A percentile compares a stretch with the other conserved stretches of the same genome.
Conservation (phyloP, 2,113 vertebrate genomes). For the Xiphophorus hellerii region DNA sequence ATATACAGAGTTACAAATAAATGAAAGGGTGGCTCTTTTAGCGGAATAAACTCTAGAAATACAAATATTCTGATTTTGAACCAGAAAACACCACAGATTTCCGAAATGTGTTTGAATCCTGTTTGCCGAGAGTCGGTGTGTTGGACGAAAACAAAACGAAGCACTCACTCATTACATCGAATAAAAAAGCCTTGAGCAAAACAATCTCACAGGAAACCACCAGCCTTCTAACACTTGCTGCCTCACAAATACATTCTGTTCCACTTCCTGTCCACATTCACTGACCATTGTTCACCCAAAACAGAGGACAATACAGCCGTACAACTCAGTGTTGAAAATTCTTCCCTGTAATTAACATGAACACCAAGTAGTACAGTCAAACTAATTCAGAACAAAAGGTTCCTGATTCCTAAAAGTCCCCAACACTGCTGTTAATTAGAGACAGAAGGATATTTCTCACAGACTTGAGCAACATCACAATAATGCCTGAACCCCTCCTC, state of each 20-base stretch:
- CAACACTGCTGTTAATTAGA: conserved; percentile 40
- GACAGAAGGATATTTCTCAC: conserved; percentile 44
- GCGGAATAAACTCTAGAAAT: not conserved
- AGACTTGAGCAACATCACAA: conserved; percentile 28
- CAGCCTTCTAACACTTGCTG: conserved; percentile 16
- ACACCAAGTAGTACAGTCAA: conserved; percentile 20
- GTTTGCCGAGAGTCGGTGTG: not conserved
- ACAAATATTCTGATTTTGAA: too few relatives aligned
- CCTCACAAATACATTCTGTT: conserved; percentile 12
- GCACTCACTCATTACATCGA: conserved; percentile 36
- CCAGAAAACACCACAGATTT: too few relatives aligned
- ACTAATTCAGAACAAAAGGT: conserved; percentile 28
- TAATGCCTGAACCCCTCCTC: conserved; percentile 25
- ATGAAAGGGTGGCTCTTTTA: not conserved
- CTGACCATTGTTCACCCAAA: conserved; percentile 38
- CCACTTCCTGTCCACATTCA: conserved; percentile 20
- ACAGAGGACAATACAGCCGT: conserved; percentile 41
- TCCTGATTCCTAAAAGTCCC: conserved; percentile 19
- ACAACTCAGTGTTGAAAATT: not conserved
- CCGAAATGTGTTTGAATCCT: too few relatives aligned
- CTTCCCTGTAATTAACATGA: not conserved
- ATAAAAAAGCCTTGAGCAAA: not conserved
- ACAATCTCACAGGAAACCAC: conserved; percentile 43
- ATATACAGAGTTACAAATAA: too few relatives aligned
- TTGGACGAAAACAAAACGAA: conserved; percentile 39